Percentiles rank a stretch among this genome's conserved stretches.
phyloP scores from a whole-genome alignment of 2,888 invertebrate genomes.

The Drosophila testacea region DNA sequence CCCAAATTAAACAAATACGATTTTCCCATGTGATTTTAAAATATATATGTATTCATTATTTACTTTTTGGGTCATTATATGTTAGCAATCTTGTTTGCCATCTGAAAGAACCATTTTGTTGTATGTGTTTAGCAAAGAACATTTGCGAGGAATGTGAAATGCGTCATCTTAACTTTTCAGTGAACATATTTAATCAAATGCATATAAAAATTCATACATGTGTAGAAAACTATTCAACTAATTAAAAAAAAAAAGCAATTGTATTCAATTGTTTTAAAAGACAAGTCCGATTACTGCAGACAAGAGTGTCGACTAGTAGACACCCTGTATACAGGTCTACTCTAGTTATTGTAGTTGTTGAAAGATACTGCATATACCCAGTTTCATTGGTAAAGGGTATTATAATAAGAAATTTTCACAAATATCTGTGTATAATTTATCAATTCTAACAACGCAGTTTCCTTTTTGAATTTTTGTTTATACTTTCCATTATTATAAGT shows the following conservation, averaged over 20 bases:
- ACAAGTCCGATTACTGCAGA: background rate
- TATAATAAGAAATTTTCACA: background rate
- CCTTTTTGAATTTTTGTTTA: too few relatives aligned
- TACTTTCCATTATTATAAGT: too few relatives aligned
- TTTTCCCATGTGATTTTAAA: background rate
- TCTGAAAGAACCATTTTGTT: background rate
- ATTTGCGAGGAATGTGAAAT: background rate
- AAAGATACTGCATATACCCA: background rate
- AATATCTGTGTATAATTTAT: background rate
- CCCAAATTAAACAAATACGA: background rate
- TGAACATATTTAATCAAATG: background rate
- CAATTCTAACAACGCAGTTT: background rate
- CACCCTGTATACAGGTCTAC: background rate
- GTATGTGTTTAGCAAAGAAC: background rate
- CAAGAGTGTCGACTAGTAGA: background rate
- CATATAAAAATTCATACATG: background rate
- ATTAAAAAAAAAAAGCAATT: background rate
- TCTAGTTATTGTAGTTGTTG: background rate
- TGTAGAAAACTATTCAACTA: background rate
- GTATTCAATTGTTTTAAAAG: background rate
- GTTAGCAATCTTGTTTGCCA: too few relatives aligned
- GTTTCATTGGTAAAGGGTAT: background rate
- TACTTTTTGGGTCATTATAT: background rate
- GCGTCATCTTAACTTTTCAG: background rate
- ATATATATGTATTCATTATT: background rate